A percentile compares a stretch with the other conserved stretches of the same genome.
Evolutionary conservation across 1,140 invertebrate genomes (phyloP).

Genomic region (Helicoverpa zea): DNA sequence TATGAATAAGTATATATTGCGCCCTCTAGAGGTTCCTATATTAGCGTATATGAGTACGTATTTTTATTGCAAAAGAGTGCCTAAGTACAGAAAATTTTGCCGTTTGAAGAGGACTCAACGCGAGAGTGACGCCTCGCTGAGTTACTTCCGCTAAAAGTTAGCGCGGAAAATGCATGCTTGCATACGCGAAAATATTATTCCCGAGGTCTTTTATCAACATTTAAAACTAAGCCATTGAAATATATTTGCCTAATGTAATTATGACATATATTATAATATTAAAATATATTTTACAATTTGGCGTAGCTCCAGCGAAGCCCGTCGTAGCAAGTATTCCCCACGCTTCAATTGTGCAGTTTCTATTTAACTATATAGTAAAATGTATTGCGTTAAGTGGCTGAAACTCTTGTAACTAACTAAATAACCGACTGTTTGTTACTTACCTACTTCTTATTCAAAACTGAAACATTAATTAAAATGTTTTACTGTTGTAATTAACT

Average conservation of each 20-base stretch:
- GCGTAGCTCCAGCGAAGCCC: conserved; percentile 66
- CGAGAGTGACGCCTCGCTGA: not conserved
- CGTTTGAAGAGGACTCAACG: not conserved
- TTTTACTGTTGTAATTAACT: too few relatives aligned
- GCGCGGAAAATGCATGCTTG: not conserved
- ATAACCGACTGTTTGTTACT: conserved; percentile 24
- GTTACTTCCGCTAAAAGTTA: conserved; percentile 17
- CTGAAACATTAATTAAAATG: not conserved
- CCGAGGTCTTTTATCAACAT: not conserved
- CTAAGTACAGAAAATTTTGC: not conserved
- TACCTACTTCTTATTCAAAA: conserved; percentile 1
- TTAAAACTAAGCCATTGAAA: conserved; percentile 29
- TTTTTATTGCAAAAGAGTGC: conserved; percentile 1
- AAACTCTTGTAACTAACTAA: conserved; percentile 10
- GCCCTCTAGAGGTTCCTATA: not conserved
- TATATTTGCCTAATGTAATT: conserved; percentile 41
- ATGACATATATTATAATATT: conserved; percentile 44
- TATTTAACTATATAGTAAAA: conserved; percentile 57
- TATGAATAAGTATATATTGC: not conserved
- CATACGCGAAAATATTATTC: not conserved
- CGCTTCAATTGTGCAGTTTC: conserved; percentile 63
- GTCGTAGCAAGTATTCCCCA: conserved; percentile 67
- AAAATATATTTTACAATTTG: conserved; percentile 61
- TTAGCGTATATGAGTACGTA: not conserved
- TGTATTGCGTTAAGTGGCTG: conserved; percentile 39